Base-by-base conservation (phyloP, 2,888 invertebrate species). In the Polia nebulosa region DNA sequence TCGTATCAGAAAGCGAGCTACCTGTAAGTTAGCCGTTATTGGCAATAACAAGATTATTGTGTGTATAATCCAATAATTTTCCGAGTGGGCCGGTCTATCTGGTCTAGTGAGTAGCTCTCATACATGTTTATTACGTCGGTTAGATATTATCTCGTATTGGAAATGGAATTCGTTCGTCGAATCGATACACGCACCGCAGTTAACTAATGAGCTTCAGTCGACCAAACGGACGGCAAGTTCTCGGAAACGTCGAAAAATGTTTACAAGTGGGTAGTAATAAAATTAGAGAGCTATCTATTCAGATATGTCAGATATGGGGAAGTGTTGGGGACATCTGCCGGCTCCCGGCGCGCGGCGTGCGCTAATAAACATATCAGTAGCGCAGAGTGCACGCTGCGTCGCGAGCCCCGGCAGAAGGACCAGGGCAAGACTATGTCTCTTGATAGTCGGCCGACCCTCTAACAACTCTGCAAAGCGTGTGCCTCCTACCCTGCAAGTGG, bases 251-350 rank as follows among this genome's bases (percentile, higher is more conserved):
- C 81, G 81, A 85, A 85, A 86, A 85, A 85, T 75, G 71, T 81
- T 75, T 76, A 82, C 72, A 75, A 81, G 78, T 76, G 78, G 74
- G 68, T 75, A 78, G 78, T 84, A 84, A 88, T 89, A 88, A 90
- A 87, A 92, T 93, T 90, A 91, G 88, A 87, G 87, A 87, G 86
- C 84, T 90, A 92, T 92, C 90, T 92, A 92, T 93, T 90, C 89
- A 89, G 92, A 91, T 90, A 90, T 90, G 86, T 88, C 86, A 86
- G 91, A 88, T 88, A 90, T 85, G 88, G 87, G 87, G 87, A 87
- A 85, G 88, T 84, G 87, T 78, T 74, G 72, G 72, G 74, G 84
- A 83, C 91, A 90, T 85, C 91, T 91, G 92, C 89, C 85, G 85
- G 84, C 85, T 74, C 80, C 85, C 81, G 78, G 75, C 63, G 60